Conservation (phyloP, 2,888 invertebrate genomes). For the Stratiomys singularior region DNA sequence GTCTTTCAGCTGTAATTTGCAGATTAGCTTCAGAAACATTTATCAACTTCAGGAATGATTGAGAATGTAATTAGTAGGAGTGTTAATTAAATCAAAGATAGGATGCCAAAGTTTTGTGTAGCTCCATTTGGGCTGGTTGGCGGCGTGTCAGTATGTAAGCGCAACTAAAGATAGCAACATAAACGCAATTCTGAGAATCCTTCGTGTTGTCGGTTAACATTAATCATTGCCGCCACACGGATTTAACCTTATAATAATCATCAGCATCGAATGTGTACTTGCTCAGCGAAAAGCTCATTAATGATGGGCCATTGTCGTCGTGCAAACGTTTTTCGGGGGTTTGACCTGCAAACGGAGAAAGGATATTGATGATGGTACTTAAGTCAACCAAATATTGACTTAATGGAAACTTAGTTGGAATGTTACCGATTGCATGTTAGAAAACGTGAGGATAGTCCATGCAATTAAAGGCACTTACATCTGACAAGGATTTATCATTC, state of each 20-base stretch:
- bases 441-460: too few species aligned
- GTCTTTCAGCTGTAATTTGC: constrained; percentile 16
- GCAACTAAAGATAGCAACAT: background rate
- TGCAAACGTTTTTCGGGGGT: too few species aligned
- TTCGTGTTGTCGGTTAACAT: background rate
- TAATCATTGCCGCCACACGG: constrained; percentile 5
- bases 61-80: constrained; percentile 33
- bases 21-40: constrained; percentile 17
- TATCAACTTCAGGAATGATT: constrained; percentile 36
- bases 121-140: too few species aligned
- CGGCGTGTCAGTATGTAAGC: background rate
- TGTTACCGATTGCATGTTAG: too few species aligned
- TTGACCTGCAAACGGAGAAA: too few species aligned
- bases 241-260: background rate
- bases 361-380: too few species aligned
- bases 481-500: too few species aligned
- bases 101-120: background rate
- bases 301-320: background rate
- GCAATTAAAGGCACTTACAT: too few species aligned
- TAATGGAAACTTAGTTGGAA: too few species aligned
- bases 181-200: background rate
- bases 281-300: background rate
- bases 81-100: constrained; percentile 29
- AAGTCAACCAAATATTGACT: too few species aligned
- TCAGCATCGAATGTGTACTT: background rate